A percentile compares a stretch with the other conserved stretches of the same genome.
Evolutionary conservation across 2,888 invertebrate species (phyloP).

Genomic region (Eupithecia exiguata): DNA sequence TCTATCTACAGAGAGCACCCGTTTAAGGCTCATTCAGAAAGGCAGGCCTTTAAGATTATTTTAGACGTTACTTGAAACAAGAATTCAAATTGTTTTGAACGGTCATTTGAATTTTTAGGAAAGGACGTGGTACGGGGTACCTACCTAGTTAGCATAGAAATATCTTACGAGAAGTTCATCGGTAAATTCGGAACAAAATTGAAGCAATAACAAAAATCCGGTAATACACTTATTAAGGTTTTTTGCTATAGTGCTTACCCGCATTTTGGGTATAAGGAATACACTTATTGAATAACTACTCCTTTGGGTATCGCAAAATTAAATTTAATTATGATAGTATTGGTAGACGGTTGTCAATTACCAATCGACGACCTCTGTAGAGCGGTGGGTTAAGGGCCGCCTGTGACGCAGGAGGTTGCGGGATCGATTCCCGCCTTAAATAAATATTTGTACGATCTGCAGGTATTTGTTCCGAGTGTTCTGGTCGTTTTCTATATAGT

Average conservation of each 20-base stretch:
- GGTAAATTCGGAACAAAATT: not conserved
- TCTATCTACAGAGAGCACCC: constrained; percentile 36
- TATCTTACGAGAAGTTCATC: not conserved
- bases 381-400: no score
- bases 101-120: not conserved
- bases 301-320: not conserved
- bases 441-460: no score
- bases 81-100: constrained; percentile 9
- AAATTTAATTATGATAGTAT: not conserved
- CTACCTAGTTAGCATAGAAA: not conserved
- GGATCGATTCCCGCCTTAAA: no score
- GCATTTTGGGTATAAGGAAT: no score
- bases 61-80: constrained; percentile 4
- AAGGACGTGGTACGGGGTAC: not conserved
- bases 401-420: no score
- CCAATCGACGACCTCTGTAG: no score
- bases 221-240: not conserved
- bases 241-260: no score
- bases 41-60: constrained; percentile 14
- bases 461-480: no score
- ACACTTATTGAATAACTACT: not conserved
- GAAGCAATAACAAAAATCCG: not conserved
- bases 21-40: constrained; percentile 28
- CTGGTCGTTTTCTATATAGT: no score
- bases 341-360: not conserved